Base-by-base conservation (phyloP, 2,797 vertebrate genomes). In the Monodelphis domestica region DNA sequence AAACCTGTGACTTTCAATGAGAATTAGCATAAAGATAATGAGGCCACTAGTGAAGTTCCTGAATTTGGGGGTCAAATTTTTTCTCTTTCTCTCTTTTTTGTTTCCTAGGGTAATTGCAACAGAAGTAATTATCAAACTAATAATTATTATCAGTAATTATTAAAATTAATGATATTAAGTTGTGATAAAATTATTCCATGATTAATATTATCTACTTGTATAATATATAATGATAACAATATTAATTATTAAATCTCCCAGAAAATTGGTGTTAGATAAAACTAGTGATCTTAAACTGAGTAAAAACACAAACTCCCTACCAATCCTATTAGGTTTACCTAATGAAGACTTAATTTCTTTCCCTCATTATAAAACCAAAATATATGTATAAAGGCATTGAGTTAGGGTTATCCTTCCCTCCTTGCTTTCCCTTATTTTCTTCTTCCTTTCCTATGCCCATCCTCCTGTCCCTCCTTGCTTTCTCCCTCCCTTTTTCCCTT, bases 91-190 rank as follows among this genome's bases (percentile, higher is more conserved):
- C 54, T 24, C 33, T 24, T 88, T 52, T 56, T 93, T 94, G 21
- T 21, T 70, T 53, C 26, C 45, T 91, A 12, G 90, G 94, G 29
- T 92, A 87, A 95, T 95, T 96, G 90, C 45, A 96, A 63, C 92
- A 84, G 54, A 87, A n/a, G 21, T 90, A 54, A 56, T 93, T 94
- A 87, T 95, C 91, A 91, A 90, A 50, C 90, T n/a, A n/a, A n/a
- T n/a, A n/a, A 28, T 95, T 88, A 89, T 87, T 54, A n/a, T 88
- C 93, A 93, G n/a, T n/a, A n/a, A n/a, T n/a, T n/a, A n/a, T n/a
- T n/a, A n/a, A n/a, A n/a, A n/a, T n/a, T n/a, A n/a, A n/a, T n/a
- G n/a, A n/a, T n/a, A n/a, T n/a, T n/a, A n/a, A n/a, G n/a, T n/a
- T n/a, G n/a, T n/a, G n/a, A n/a, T n/a, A n/a, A n/a, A n/a, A n/a